Evolutionary conservation across 2,113 vertebrate species (phyloP).

Genomic region (Dipodomys spectabilis): DNA sequence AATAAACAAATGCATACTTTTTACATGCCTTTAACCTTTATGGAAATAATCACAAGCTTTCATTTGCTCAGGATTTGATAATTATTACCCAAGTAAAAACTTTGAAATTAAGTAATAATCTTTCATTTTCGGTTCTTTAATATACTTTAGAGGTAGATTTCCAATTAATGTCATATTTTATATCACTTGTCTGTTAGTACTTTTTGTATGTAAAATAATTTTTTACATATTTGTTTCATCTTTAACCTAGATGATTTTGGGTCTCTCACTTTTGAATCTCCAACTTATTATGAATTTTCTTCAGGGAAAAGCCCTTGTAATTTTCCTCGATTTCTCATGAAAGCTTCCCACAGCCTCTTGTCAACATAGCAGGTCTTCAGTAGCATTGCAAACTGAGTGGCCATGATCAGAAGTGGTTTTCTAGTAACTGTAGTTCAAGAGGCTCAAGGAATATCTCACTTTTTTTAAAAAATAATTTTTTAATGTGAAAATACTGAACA

Average conservation of each 20-base stretch:
- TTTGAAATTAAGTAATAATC: constrained; percentile 4
- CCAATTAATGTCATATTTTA: not conserved
- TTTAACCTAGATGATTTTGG: not conserved
- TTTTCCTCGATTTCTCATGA: not conserved
- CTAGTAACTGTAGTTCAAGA: not conserved
- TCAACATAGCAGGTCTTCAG: not conserved
- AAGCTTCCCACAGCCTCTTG: not conserved
- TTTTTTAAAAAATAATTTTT: not conserved
- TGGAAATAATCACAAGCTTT: not conserved
- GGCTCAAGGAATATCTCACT: not conserved
- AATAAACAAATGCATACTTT: not conserved
- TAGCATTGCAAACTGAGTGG: constrained; percentile 3
- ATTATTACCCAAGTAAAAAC: not conserved
- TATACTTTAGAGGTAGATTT: not conserved
- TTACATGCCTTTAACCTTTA: not conserved
- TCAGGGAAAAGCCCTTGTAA: not conserved
- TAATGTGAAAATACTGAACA: too few species aligned
- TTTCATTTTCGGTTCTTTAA: not conserved
- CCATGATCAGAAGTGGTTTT: not conserved
- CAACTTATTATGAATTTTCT: not conserved
- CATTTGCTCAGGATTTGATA: not conserved
- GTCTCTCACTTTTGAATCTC: not conserved
- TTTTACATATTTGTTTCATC: not conserved
- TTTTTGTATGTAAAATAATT: not conserved
- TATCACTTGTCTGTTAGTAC: not conserved